These are phyloP conservation scores for Ditula angustiorana DNA, from an alignment of 2,888 invertebrate species.

Conservation along the genomic window DNA sequence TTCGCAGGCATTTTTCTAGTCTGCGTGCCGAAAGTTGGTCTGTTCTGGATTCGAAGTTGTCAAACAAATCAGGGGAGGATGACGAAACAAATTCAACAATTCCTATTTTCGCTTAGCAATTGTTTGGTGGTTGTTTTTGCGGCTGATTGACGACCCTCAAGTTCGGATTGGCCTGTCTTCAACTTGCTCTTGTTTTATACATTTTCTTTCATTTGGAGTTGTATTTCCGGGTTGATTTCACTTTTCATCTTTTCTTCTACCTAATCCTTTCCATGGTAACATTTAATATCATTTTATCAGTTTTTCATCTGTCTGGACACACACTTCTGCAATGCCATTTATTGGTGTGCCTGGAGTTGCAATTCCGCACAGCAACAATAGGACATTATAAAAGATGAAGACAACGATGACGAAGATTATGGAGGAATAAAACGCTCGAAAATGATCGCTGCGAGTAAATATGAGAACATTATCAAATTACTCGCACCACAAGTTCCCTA, in stretches of 20 bases:
- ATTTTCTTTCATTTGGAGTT: constrained; percentile 38
- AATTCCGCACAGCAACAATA: too few species aligned
- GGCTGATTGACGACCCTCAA: constrained; percentile 55
- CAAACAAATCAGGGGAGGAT: constrained; percentile 54
- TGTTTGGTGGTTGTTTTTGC: constrained; percentile 46
- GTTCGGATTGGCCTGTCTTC: constrained; percentile 52
- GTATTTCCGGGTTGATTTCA: constrained; percentile 14
- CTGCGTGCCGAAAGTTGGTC: constrained; percentile 32
- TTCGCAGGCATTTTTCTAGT: constrained; percentile 39
- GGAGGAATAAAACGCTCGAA: too few species aligned
- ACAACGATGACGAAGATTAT: too few species aligned
- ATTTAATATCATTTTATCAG: too few species aligned
- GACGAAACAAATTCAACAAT: constrained; percentile 56
- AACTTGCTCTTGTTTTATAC: constrained; percentile 35
- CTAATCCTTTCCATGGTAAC: not conserved
- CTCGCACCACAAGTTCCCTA: not conserved
- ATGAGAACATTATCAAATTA: not conserved
- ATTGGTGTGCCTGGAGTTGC: too few species aligned
- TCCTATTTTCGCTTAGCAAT: constrained; percentile 47
- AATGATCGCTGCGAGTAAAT: too few species aligned
- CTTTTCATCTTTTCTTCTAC: constrained; percentile 1
- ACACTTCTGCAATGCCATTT: too few species aligned
- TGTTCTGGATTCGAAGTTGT: constrained; percentile 38
- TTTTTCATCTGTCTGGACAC: too few species aligned
- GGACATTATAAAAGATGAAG: too few species aligned